Evolutionary conservation across 2,113 vertebrate genomes (phyloP).

Genomic region (Brachypteracias leptosomus): DNA sequence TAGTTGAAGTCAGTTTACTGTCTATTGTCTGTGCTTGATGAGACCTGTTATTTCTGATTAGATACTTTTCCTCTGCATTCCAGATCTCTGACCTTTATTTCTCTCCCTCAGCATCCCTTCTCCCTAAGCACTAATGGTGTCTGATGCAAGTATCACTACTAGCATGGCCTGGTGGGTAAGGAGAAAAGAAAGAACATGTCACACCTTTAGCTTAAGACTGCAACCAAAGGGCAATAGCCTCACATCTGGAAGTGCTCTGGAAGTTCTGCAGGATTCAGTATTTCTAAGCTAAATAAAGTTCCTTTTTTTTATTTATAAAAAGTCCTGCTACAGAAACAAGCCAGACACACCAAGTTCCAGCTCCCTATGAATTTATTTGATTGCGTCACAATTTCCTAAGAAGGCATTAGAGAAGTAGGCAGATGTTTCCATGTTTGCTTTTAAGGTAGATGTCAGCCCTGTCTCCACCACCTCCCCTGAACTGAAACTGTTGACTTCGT

Average conservation of each 20-base stretch:
- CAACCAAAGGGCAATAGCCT: background rate
- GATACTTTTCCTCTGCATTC: background rate
- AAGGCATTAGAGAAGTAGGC: background rate
- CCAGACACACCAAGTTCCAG: background rate
- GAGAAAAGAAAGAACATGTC: background rate
- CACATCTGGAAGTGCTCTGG: background rate
- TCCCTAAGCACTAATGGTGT: background rate
- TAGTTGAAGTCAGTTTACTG: background rate
- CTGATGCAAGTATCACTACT: background rate
- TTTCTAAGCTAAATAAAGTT: background rate
- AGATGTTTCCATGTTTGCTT: background rate
- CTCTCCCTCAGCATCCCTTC: background rate
- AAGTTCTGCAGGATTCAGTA: background rate
- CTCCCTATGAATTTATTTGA: background rate
- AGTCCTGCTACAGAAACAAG: background rate
- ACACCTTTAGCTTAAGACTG: background rate
- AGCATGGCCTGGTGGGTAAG: background rate
- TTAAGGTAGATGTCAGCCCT: background rate
- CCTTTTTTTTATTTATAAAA: background rate
- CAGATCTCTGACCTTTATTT: background rate
- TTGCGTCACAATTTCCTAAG: background rate
- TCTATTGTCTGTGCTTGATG: slow-evolving; percentile 28
- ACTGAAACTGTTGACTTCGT: background rate
- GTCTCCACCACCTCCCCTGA: background rate
- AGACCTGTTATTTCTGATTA: slow-evolving; percentile 8